Conservation (phyloP, 2,797 vertebrate genomes). For the Psittacula echo region DNA sequence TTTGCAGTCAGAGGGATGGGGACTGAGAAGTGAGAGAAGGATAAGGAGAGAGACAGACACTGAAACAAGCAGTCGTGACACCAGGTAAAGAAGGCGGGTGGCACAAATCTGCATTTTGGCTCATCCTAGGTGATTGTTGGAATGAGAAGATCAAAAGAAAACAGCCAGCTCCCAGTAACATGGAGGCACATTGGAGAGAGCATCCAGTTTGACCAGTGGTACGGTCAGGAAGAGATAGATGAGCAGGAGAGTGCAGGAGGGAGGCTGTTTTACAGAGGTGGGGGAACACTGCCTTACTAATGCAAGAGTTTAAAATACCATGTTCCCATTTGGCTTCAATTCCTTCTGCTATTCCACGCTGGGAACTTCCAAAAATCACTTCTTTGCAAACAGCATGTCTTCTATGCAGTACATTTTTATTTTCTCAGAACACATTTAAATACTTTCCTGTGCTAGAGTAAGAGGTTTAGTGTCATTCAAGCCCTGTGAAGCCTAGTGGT, state of each 20-base stretch:
- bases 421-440: neutral
- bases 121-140: neutral
- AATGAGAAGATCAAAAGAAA: neutral
- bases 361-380: neutral
- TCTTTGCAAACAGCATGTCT: neutral
- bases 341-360: neutral
- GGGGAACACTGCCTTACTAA: neutral
- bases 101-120: neutral
- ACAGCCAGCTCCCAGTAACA: neutral
- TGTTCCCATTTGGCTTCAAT: neutral
- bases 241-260: neutral
- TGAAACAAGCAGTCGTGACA: neutral
- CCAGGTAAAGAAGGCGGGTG: fast-evolving
- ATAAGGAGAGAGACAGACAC: fast-evolving
- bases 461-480: neutral
- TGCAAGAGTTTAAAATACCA: neutral
- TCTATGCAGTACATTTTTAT: neutral
- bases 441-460: neutral
- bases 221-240: neutral
- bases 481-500: neutral
- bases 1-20: neutral
- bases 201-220: neutral
- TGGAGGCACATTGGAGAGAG: neutral
- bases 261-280: neutral
- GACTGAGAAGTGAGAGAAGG: neutral